Conservation (phyloP, 2,888 invertebrate species). For the Bombylius major region DNA sequence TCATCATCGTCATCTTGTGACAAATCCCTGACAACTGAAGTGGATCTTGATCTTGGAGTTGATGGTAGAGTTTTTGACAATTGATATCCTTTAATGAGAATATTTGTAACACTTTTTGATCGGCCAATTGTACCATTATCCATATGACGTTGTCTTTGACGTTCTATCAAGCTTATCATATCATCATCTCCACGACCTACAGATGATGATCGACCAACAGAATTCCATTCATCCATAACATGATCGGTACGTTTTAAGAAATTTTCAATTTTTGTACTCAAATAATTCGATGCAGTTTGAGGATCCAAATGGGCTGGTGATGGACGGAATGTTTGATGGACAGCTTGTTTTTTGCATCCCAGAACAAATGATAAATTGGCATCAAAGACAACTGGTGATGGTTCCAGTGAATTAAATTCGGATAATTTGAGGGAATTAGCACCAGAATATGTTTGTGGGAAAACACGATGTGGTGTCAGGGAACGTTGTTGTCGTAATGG, state of each 20-base stretch:
- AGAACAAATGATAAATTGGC: slow-evolving; percentile 69
- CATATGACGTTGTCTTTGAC: slow-evolving; percentile 31
- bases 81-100: slow-evolving; percentile 71
- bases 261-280: slow-evolving; percentile 63
- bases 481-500: slow-evolving; percentile 14
- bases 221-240: slow-evolving; percentile 76
- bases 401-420: slow-evolving; percentile 52
- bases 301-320: slow-evolving; percentile 65
- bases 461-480: slow-evolving; percentile 48
- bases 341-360: slow-evolving; percentile 57
- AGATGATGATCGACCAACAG: slow-evolving; percentile 40
- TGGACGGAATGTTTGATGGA: slow-evolving; percentile 54
- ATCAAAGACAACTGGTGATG: slow-evolving; percentile 67
- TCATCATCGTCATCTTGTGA: slow-evolving; percentile 42
- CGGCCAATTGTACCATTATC: slow-evolving; percentile 38
- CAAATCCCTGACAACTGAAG: slow-evolving; percentile 27
- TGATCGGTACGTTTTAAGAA: slow-evolving; percentile 76
- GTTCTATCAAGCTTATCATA: slow-evolving; percentile 34
- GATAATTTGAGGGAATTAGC: slow-evolving; percentile 41
- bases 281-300: slow-evolving; percentile 61
- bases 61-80: slow-evolving; percentile 40
- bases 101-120: slow-evolving; percentile 66
- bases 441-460: slow-evolving; percentile 47
- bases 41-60: slow-evolving; percentile 33
- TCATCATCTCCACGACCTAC: slow-evolving; percentile 33